Base-by-base conservation (phyloP, 2,113 vertebrate genomes). In the Sebastes schlegelii region DNA sequence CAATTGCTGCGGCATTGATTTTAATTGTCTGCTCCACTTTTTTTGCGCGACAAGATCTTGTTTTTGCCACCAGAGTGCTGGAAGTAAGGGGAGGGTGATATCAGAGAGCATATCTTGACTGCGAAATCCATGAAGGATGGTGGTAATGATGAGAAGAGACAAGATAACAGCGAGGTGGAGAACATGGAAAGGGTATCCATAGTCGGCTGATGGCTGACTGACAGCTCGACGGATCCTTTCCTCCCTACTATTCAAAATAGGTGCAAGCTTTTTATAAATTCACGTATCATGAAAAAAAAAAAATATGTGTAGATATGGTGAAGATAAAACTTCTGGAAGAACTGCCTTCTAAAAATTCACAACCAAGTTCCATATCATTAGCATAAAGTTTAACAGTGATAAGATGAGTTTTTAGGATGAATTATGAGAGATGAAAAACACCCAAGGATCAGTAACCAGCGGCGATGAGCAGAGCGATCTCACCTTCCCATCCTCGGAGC, bases 401-500 rank as follows among this genome's bases (percentile, higher is more conserved):
- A 91, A 91, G 65, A n/a, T 4, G 49, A 80, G 74, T 78, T 90
- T 84, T 81, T 55, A 73, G 42, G 66, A 57, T 34, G 88, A 92
- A 89, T 90, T 87, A 89, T 81, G 48, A 48, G 81, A 88, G 88
- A 93, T 92, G 72, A 79, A 72, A 91, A 82, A 67, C 54, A 64
- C 40, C 81, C 79, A 83, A 74, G 88, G 77, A 77, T 89, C 85
- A 80, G 85, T 81, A 85, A 79, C 77, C 80, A 65, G 82, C 17
- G 1, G 60, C 17, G 84, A 91, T 86, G 86, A 88, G 82, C 26
- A 49, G 79, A 70, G 65, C 84, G 75, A 84, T 91, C 90, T 95
- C 96, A 99, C 98, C 98, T 99, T 99, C 91, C 98, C 98, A 81
- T 99, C 98, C 95, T 99, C 98, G 13, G 98, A 98, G 93, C 98